These are phyloP conservation scores for Sebastiscus albofasciatus DNA, from an alignment of 2,797 vertebrate genomes.

Conservation along the genomic window DNA sequence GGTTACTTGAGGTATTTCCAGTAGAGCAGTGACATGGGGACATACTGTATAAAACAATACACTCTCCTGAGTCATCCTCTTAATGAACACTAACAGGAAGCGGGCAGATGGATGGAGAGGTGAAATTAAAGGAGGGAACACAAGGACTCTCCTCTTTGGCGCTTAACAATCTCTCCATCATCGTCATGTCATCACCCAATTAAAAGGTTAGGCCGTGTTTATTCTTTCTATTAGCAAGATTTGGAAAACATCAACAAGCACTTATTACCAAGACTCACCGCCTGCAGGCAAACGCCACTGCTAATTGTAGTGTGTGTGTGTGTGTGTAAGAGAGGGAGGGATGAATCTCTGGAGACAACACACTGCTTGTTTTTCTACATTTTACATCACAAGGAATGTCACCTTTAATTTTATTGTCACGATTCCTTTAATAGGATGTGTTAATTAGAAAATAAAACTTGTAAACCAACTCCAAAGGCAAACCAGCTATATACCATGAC, in stretches of 20 bases:
- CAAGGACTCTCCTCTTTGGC: slow-evolving; percentile 42
- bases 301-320: slow-evolving; percentile 56
- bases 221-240: slow-evolving; percentile 78
- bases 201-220: slow-evolving; percentile 84
- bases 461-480: neutral
- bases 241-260: slow-evolving; percentile 81
- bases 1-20: neutral
- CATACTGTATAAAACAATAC: neutral
- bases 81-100: slow-evolving; percentile 71
- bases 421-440: neutral
- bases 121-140: slow-evolving; percentile 63
- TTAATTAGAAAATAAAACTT: neutral
- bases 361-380: neutral
- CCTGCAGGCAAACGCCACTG: slow-evolving; percentile 55
- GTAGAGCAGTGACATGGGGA: neutral
- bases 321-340: neutral
- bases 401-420: neutral
- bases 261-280: slow-evolving; percentile 63
- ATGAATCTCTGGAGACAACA: neutral
- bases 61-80: slow-evolving; percentile 7
- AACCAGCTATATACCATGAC: neutral
- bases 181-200: slow-evolving; percentile 81
- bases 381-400: neutral
- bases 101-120: slow-evolving; percentile 23
- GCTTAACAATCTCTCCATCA: slow-evolving; percentile 74